Conservation (phyloP, 2,113 vertebrate genomes). For the Orcinus orca region DNA sequence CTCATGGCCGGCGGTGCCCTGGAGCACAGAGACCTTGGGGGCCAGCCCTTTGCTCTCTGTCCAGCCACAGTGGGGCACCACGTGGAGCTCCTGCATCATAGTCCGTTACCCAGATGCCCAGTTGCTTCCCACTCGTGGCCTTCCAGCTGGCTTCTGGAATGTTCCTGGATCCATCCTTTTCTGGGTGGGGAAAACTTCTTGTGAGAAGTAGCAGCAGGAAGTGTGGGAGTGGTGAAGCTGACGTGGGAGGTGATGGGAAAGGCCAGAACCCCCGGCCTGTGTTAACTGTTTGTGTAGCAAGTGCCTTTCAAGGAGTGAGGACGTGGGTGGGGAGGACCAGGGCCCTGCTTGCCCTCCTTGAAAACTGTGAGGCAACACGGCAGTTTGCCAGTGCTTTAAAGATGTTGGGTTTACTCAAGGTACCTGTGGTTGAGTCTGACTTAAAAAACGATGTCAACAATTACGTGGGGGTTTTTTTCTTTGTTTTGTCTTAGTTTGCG, state of each 20-base stretch:
- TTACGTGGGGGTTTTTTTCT: background rate
- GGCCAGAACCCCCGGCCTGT: background rate
- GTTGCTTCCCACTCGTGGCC: background rate
- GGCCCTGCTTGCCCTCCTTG: background rate
- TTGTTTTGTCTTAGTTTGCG: background rate
- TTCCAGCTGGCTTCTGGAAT: background rate
- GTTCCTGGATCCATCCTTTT: background rate
- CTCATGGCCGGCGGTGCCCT: fast-evolving
- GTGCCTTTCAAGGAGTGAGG: background rate
- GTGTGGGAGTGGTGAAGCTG: background rate
- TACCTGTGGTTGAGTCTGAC: background rate
- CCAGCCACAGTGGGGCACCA: background rate
- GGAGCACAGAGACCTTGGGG: too few species aligned
- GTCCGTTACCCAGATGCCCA: fast-evolving
- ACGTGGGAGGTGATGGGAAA: background rate
- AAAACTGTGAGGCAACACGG: background rate
- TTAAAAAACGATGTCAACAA: slow-evolving; percentile 3
- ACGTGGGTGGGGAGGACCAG: background rate
- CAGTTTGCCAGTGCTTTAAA: background rate
- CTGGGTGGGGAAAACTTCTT: background rate
- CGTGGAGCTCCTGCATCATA: background rate
- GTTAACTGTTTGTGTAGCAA: background rate
- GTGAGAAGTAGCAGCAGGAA: background rate
- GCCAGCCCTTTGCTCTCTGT: background rate
- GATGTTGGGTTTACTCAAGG: background rate